Evolutionary conservation across 2,888 invertebrate genomes (phyloP).

Genomic region (Drosophila affinis): DNA sequence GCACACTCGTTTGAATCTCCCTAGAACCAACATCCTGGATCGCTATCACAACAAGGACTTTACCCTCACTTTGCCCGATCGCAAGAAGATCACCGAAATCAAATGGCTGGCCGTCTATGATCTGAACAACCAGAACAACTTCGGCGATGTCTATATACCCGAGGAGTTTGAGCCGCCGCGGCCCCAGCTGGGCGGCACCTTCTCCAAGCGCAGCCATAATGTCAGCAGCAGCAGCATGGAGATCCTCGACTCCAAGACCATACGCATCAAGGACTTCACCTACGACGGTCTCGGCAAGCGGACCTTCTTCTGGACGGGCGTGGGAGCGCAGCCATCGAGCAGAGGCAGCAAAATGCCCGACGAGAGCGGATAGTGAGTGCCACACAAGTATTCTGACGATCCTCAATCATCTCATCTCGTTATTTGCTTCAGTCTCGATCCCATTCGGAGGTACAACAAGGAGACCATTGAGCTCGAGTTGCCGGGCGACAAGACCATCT

Average conservation of each 20-base stretch:
- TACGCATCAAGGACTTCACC: constrained; percentile 89
- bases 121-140: constrained; percentile 92
- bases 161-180: constrained; percentile 95
- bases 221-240: constrained; percentile 89
- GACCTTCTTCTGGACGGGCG: constrained; percentile 94
- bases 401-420: neutral
- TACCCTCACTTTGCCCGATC: constrained; percentile 91
- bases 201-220: constrained; percentile 87
- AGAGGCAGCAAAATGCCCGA: constrained; percentile 93
- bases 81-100: constrained; percentile 93
- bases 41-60: constrained; percentile 94
- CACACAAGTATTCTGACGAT: neutral
- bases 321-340: constrained; percentile 93
- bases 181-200: constrained; percentile 85
- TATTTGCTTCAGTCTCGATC: constrained; percentile 87
- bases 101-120: constrained; percentile 96
- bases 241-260: constrained; percentile 91
- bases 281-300: constrained; percentile 91
- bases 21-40: constrained; percentile 92
- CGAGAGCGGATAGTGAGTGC: constrained; percentile 96
- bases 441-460: constrained; percentile 88
- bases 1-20: neutral
- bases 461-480: constrained; percentile 90
- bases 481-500: constrained; percentile 92
- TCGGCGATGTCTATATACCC: constrained; percentile 94